Base-by-base conservation (phyloP, 1,140 invertebrate species). In the Melanaphis sacchari region DNA sequence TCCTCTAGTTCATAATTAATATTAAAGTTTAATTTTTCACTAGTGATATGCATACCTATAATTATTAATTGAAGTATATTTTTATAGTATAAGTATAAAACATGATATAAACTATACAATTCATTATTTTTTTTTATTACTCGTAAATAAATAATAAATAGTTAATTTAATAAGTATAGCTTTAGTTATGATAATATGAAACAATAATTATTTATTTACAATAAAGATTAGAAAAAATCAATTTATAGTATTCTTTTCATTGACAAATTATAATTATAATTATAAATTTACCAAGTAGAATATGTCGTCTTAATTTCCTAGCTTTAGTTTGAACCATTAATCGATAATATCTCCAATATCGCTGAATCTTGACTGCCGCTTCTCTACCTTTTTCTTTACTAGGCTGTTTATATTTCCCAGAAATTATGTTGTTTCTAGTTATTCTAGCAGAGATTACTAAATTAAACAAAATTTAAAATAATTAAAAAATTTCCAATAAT, bases 381-480 rank as follows among this genome's bases (percentile, higher is more conserved):
- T 38, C n/a, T 40, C 0, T 36, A 38, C 22, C 43, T 49, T 49
- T 46, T n/a, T 82, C 91, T 38, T 49, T 92, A 15, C 43, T 92
- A 15, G 91, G 91, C 2, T n/a, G 18, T 40, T 52, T 26, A 46
- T 92, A 92, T 22, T 92, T 49, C 11, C 91, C 91, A 36, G 66
- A 82, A 18, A 92, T 38, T 22, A 92, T 92, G 26, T 81, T 92
- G 26, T 46, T n/a, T 84, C 91, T 76, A 59, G 26, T 92, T 52
- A 24, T 92, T 52, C 82, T 43, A 4, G n/a, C 31, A n/a, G 24
- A 31, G n/a, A 92, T 40, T 31, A 91, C 90, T 91, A 41, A 81
- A 76, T 91, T 8, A 43, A 76, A n/a, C 9, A 66, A 43, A 22
- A 43, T 43, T 76, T 59, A 31, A 31, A n/a, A 91, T 8, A 2